Evolutionary conservation across 2,113 vertebrate genomes (phyloP), one percentile per base, ranked within the genome.

Genomic region (Recurvirostra avosetta): DNA sequence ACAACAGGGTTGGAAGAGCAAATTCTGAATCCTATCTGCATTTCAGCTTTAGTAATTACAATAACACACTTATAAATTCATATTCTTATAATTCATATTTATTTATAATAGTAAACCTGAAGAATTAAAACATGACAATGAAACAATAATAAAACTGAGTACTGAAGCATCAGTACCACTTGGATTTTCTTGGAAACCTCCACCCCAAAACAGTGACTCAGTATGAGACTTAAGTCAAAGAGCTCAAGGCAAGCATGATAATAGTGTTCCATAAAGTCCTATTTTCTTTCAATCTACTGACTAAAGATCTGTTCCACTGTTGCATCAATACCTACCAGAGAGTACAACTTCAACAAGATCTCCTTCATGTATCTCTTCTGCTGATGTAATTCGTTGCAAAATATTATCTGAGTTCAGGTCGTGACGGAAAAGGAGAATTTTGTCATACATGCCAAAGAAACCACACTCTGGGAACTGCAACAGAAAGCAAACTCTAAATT

Each of bases 401-500:
- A 99, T 99, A 98, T 99, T 99, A 95, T 99, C 99, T 40, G 99
- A 99, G 85, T 98, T 99, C 97, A 99, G 98, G 98, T 99, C 98
- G 96, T 99, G 99, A 94, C 99, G 99, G 97, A 99, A 99, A 89
- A 99, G 98, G 94, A 99, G 98, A 98, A 99, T 99, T 98, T 99
- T 99, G 98, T 99, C 99, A 94, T 99, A 99, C 99, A 99, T 99
- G 96, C 99, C 99, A 94, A 99, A 99, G 98, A 99, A 99, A 93
- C 99, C 99, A 94, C 99, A 99, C 98, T 99, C 99, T 81, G 99
- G 99, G 97, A 99, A 99, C 99, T 99, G 98, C 61, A 97, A 92
- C 15, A 82, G 86, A 90, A 98, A 75, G 72, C n/a, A 97, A 68
- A 93, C 34, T 91, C 63, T 73, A 17, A 88, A 94, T 98, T 92